These are phyloP conservation scores for Muraenolepis orangiensis DNA, from an alignment of 2,797 vertebrate species.

Conservation along the genomic window DNA sequence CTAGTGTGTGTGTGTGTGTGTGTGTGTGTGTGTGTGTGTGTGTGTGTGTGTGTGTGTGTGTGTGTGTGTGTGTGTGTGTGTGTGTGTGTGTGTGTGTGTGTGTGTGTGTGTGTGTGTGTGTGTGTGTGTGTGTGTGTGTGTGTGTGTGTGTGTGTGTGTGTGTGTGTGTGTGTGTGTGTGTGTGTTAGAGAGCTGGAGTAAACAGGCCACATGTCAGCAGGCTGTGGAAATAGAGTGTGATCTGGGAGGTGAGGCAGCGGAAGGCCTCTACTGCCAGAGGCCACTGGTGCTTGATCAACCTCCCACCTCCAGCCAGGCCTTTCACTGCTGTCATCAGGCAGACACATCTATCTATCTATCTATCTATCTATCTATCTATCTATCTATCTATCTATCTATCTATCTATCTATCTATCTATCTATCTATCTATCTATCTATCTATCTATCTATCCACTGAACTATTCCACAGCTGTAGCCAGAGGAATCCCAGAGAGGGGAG, in stretches of 20 bases:
- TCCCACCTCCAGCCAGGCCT: too few relatives aligned
- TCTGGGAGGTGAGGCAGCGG: slow-evolving; percentile 33
- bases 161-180: slow-evolving; percentile 11
- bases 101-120: background rate
- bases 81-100: slow-evolving; percentile 11
- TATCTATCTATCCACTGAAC: slow-evolving; percentile 35
- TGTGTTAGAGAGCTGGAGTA: slow-evolving; percentile 21
- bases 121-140: too few relatives aligned
- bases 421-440: background rate
- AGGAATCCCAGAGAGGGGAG: slow-evolving; percentile 56
- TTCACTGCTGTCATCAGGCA: too few relatives aligned
- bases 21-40: background rate
- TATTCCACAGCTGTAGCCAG: slow-evolving; percentile 67
- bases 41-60: too few relatives aligned
- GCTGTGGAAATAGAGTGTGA: slow-evolving; percentile 52
- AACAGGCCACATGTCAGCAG: slow-evolving; percentile 49
- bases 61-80: slow-evolving; percentile 1
- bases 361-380: background rate
- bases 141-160: slow-evolving; percentile 1
- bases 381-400: background rate
- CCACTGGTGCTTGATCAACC: slow-evolving; percentile 8
- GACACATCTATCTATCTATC: background rate
- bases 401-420: slow-evolving; percentile 17
- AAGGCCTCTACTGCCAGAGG: slow-evolving; percentile 40
- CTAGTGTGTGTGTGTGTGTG: background rate